A percentile compares a stretch with the other conserved stretches of the same genome.
These are phyloP conservation scores for Amphipoea lucens DNA, from an alignment of 2,888 invertebrate species.

Conservation along the genomic window DNA sequence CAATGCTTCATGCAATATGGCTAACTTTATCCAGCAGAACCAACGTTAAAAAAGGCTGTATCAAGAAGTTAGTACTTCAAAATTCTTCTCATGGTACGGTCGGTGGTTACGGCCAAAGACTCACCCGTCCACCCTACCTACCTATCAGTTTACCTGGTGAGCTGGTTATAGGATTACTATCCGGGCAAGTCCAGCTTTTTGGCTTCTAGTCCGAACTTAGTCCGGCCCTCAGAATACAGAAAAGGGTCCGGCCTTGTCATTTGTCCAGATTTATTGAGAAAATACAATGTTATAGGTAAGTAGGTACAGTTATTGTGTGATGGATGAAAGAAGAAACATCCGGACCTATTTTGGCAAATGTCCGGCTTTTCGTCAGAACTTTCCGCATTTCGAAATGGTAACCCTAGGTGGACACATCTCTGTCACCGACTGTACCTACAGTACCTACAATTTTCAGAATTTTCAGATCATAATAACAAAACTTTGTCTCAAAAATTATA, in stretches of 20 bases:
- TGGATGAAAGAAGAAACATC: neutral
- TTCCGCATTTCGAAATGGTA: neutral
- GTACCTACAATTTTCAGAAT: neutral
- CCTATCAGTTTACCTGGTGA: too few relatives aligned
- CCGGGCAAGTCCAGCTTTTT: too few relatives aligned
- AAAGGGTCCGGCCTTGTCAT: too few relatives aligned
- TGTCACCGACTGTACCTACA: neutral
- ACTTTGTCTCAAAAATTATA: neutral
- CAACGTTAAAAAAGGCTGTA: neutral
- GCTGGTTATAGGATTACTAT: too few relatives aligned
- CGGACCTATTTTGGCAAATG: neutral
- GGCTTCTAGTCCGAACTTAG: too few relatives aligned
- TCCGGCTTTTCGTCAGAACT: neutral
- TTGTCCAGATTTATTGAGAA: too few relatives aligned
- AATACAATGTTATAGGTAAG: too few relatives aligned
- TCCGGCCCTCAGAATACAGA: too few relatives aligned
- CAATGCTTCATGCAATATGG: conserved; percentile 16
- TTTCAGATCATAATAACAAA: neutral
- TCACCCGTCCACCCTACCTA: too few relatives aligned
- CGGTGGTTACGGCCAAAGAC: too few relatives aligned
- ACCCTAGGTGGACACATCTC: neutral
- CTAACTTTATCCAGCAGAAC: neutral
- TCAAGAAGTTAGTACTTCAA: neutral
- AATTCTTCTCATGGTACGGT: too few relatives aligned
- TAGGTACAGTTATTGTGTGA: too few relatives aligned